A percentile compares a stretch with the other conserved stretches of the same genome.
These are phyloP conservation scores for Bradypodion ventrale DNA, from an alignment of 2,797 vertebrate species.

Conservation along the genomic window DNA sequence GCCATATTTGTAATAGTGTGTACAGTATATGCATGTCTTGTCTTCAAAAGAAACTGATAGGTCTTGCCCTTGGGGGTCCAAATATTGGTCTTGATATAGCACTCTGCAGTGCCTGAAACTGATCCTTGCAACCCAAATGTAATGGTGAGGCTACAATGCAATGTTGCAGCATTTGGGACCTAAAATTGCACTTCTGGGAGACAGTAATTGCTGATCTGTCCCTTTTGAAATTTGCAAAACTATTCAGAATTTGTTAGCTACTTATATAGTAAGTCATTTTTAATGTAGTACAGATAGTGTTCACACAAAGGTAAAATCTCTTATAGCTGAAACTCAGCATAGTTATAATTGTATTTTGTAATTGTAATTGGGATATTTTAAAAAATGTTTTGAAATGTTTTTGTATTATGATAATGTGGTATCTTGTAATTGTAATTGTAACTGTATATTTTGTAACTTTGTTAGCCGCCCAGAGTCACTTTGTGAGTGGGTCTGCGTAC, in stretches of 20 bases:
- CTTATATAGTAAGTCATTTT: slow-evolving; percentile 48
- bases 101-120: neutral
- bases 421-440: too few relatives aligned
- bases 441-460: too few relatives aligned
- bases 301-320: slow-evolving; percentile 36
- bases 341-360: too few relatives aligned
- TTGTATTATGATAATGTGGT: too few relatives aligned
- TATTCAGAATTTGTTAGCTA: slow-evolving; percentile 51
- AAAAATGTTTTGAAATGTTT: too few relatives aligned
- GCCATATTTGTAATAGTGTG: slow-evolving; percentile 62
- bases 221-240: slow-evolving; percentile 45
- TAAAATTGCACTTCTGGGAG: slow-evolving; percentile 51
- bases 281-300: slow-evolving; percentile 41
- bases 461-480: too few relatives aligned
- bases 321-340: too few relatives aligned
- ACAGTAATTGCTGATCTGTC: slow-evolving; percentile 51
- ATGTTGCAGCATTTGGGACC: neutral
- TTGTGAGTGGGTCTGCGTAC: too few relatives aligned
- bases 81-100: neutral
- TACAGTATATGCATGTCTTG: neutral
- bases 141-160: neutral
- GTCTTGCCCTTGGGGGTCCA: slow-evolving; percentile 8
- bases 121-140: neutral
- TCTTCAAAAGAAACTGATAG: slow-evolving; percentile 8
- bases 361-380: too few relatives aligned